Evolutionary conservation across 1,140 invertebrate genomes (phyloP).

Genomic region (Bradysia coprophila): DNA sequence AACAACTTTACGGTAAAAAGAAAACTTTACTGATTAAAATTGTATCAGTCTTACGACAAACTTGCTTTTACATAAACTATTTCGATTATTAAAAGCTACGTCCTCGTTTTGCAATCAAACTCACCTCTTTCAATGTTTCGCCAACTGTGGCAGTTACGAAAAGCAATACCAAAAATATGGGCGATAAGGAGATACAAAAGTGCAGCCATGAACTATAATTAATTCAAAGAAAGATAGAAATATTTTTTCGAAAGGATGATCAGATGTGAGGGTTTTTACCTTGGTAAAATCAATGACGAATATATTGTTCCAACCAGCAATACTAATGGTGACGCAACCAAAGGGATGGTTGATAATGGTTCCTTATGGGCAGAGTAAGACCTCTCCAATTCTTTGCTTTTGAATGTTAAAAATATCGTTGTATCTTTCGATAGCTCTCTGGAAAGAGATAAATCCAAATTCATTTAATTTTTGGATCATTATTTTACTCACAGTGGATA

Average conservation of each 20-base stretch:
- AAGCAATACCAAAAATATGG: constrained; percentile 25
- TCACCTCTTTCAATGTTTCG: constrained; percentile 29
- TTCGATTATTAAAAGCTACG: too few species aligned
- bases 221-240: too few species aligned
- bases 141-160: constrained; percentile 29
- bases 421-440: constrained; percentile 43
- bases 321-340: constrained; percentile 40
- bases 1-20: too few species aligned
- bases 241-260: too few species aligned
- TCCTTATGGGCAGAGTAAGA: constrained; percentile 44
- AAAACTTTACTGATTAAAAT: too few species aligned
- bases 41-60: too few species aligned
- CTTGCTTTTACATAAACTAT: too few species aligned
- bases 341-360: constrained; percentile 40
- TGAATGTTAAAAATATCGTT: constrained; percentile 41
- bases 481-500: too few species aligned
- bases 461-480: too few species aligned
- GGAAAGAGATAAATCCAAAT: constrained; percentile 8
- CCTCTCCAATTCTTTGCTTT: constrained; percentile 38
- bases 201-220: constrained; percentile 9
- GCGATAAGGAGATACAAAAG: constrained; percentile 26
- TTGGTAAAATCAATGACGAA: constrained; percentile 32
- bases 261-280: too few species aligned
- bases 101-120: too few species aligned
- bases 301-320: constrained; percentile 34